phyloP scores from a whole-genome alignment of 2,888 invertebrate species.

The Dasypogon diadema region DNA sequence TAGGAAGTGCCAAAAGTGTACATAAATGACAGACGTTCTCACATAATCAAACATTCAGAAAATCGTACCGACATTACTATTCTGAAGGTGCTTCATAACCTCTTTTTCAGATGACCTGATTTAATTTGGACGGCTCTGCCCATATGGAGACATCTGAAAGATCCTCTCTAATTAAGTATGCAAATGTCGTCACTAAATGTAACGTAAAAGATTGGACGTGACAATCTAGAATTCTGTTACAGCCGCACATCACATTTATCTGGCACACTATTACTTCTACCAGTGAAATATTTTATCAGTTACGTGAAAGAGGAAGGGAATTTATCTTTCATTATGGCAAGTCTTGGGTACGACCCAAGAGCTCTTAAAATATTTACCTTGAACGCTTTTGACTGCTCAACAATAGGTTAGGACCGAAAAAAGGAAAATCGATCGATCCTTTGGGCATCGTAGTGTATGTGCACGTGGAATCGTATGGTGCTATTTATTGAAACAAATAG shows the following conservation, averaged over 20 bases:
- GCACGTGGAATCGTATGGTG: background rate
- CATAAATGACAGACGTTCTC: no score
- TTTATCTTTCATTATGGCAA: background rate
- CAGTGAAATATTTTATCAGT: background rate
- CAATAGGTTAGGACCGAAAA: background rate
- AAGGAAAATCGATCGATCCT: constrained; percentile 12
- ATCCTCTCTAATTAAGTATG: constrained; percentile 1
- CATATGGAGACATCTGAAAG: background rate
- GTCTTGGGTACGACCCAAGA: background rate
- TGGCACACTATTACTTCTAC: background rate
- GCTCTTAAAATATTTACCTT: background rate
- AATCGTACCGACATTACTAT: no score
- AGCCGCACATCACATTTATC: background rate
- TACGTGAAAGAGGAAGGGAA: background rate
- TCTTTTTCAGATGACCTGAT: background rate
- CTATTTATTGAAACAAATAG: constrained; percentile 22
- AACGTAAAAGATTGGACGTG: constrained; percentile 3
- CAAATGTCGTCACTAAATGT: constrained; percentile 2
- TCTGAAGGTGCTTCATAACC: background rate
- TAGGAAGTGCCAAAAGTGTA: no score
- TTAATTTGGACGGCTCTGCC: background rate
- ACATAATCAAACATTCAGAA: no score
- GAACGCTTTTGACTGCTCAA: background rate
- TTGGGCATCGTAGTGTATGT: background rate
- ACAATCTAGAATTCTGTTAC: background rate